Base-by-base conservation (phyloP, 2,888 invertebrate species). In the Alloplasta piceator region DNA sequence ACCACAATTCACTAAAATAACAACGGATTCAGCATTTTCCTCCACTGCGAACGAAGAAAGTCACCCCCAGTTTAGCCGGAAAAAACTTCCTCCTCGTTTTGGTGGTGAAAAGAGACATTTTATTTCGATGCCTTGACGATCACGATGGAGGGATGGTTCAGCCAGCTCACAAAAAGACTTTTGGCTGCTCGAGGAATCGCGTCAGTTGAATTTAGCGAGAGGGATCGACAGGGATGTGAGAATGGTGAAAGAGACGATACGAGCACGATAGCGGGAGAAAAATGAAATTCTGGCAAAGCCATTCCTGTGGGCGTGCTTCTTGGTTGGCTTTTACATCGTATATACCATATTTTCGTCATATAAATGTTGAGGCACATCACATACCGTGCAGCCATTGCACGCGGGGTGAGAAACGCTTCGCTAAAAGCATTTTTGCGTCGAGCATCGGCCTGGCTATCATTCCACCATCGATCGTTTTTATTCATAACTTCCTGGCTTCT, bases 381-480 rank as follows among this genome's bases (percentile, higher is more conserved):
- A 67, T 55, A 26, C 36, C 16, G 38, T 26, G 26, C 26, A 63
- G 64, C 74, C 48, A 61, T 71, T 58, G 67, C 48, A 46, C 39
- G 14, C 50, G 9, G 84, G 86, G 84, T 86, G 26, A 26, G 84
- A 85, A 89, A 87, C 84, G 88, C 88, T 89, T 83, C 85, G 87
- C 87, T 91, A 91, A 91, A 91, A 91, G 91, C 91, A 91, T 91
- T 91, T 91, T 91, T 91, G 88, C 91, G 91, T 91, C 89, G 85
- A 86, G 87, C 89, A 89, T 90, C 89, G 78, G 71, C 71, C 76
- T 63, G 82, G 86, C 90, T 89, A 91, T 91, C 91, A 91, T 90
- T 84, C 26, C 87, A 83, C 85, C 87, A 91, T 90, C 88, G 91
- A 91, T 91, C 88, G 85, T 74, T 85, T 88, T 89, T 89, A 89